Conservation (phyloP, 2,113 vertebrate genomes). For the Thamnophis sirtalis region DNA sequence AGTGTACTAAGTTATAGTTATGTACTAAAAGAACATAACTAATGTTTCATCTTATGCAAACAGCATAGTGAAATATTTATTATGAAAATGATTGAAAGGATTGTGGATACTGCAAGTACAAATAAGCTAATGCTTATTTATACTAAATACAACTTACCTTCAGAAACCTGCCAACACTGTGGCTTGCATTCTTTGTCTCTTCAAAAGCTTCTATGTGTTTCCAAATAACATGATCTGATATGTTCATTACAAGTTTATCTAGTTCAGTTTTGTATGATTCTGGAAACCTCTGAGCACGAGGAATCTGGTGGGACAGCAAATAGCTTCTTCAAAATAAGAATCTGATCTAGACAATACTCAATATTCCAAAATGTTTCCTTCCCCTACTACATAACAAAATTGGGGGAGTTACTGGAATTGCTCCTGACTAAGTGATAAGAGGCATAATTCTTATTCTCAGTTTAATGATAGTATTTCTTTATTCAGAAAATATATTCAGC, state of each 20-base stretch:
- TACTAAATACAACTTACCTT: constrained; percentile 75
- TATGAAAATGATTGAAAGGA: neutral
- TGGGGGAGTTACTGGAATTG: neutral
- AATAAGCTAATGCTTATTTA: neutral
- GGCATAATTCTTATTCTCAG: neutral
- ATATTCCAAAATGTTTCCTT: neutral
- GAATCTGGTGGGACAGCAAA: constrained; percentile 70
- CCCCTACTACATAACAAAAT: neutral
- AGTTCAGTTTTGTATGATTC: constrained; percentile 84
- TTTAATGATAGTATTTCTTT: neutral
- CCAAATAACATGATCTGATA: constrained; percentile 91
- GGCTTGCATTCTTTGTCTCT: constrained; percentile 89
- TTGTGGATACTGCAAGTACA: neutral
- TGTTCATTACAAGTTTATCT: constrained; percentile 83
- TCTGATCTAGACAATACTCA: constrained; percentile 5
- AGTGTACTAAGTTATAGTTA: neutral
- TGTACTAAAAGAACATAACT: no score
- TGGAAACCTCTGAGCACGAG: constrained; percentile 85
- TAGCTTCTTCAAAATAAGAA: constrained; percentile 27
- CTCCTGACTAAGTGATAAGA: neutral
- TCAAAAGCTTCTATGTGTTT: constrained; percentile 85
- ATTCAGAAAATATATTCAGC: neutral
- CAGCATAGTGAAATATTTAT: neutral
- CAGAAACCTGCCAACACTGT: constrained; percentile 85
- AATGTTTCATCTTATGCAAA: neutral